These are phyloP conservation scores for Napeogenes inachia DNA, from an alignment of 2,888 invertebrate genomes.

Conservation along the genomic window DNA sequence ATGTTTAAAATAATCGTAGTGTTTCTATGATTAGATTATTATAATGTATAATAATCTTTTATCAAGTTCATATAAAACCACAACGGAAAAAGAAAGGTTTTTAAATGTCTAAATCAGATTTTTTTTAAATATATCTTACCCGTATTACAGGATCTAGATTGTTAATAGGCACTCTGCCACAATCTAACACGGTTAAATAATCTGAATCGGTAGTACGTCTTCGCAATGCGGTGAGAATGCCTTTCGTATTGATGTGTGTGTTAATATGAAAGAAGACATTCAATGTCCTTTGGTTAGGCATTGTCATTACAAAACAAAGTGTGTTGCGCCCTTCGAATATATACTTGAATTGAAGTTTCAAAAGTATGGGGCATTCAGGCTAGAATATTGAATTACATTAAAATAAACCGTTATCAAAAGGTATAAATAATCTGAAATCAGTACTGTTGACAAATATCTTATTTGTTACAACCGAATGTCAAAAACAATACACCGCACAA, in stretches of 20 bases:
- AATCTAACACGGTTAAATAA: constrained; percentile 58
- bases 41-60: too few relatives aligned
- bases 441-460: too few relatives aligned
- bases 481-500: too few relatives aligned
- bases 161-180: constrained; percentile 69
- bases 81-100: too few relatives aligned
- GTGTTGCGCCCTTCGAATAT: constrained; percentile 48
- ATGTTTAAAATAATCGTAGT: too few relatives aligned
- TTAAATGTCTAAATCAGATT: too few relatives aligned
- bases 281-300: constrained; percentile 60
- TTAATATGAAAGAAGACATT: constrained; percentile 50
- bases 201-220: constrained; percentile 41
- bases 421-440: not conserved
- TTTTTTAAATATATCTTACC: constrained; percentile 39
- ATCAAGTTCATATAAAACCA: too few relatives aligned
- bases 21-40: too few relatives aligned
- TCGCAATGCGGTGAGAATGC: constrained; percentile 55
- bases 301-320: constrained; percentile 57
- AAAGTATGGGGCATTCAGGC: constrained; percentile 50
- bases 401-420: not conserved
- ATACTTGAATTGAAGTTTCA: constrained; percentile 55
- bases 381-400: constrained; percentile 36
- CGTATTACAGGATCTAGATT: constrained; percentile 70
- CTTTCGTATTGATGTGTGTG: constrained; percentile 48
- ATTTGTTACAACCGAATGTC: too few relatives aligned